These are phyloP conservation scores for Sanderia malayensis DNA, from an alignment of 30 jellyfish, hydroid and myxozoan genomes.

Conservation along the genomic window DNA sequence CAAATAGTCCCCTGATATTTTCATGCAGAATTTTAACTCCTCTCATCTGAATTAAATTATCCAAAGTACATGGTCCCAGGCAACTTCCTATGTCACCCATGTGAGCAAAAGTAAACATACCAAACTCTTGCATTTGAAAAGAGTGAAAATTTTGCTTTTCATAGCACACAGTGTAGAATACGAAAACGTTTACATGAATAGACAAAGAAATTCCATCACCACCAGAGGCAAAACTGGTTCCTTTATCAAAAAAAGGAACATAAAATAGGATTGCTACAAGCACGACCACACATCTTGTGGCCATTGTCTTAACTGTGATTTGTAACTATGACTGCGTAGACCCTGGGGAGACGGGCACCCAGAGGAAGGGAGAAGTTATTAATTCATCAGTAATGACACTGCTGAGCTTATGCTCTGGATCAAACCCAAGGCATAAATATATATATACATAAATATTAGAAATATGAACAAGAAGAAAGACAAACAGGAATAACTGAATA, in stretches of 20 bases:
- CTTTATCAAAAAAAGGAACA: constrained; percentile 3
- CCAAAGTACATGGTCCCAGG: constrained; percentile 11
- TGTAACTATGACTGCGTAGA: too few species aligned
- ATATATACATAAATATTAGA: too few species aligned
- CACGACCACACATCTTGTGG: constrained; percentile 7
- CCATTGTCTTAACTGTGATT: too few species aligned
- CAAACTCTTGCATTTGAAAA: constrained; percentile 15
- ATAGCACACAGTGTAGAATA: constrained; percentile 10
- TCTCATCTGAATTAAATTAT: background rate
- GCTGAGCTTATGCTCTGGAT: too few species aligned
- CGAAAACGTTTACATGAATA: background rate
- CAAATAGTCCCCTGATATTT: constrained; percentile 4
- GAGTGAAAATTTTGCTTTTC: constrained; percentile 9
- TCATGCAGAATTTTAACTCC: constrained; percentile 7
- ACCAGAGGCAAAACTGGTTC: constrained; percentile 13
- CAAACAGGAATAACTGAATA: too few species aligned
- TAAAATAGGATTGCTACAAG: constrained; percentile 10
- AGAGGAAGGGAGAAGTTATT: too few species aligned
- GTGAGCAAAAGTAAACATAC: constrained; percentile 12
- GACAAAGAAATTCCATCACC: constrained; percentile 14
- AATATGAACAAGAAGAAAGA: too few species aligned
- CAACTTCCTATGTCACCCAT: constrained; percentile 14
- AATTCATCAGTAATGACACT: too few species aligned
- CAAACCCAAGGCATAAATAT: too few species aligned
- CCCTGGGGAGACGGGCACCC: too few species aligned